These are phyloP conservation scores for Lasioglossum malachurum DNA, from an alignment of 2,888 invertebrate species.

Conservation along the genomic window DNA sequence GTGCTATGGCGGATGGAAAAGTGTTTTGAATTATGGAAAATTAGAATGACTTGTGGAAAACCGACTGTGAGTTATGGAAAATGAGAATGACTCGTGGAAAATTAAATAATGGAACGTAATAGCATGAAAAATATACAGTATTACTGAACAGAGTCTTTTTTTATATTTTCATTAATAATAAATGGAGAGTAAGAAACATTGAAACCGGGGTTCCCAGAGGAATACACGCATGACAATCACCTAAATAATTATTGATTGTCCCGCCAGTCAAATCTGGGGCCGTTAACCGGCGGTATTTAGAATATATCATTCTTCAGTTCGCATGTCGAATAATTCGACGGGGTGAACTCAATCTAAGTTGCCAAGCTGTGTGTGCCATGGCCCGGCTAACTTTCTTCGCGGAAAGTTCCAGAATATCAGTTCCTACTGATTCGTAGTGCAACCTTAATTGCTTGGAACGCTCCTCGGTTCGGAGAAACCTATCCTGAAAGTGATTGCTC, in stretches of 20 bases:
- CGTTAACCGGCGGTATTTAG: neutral
- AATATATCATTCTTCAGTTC: neutral
- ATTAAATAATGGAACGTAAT: neutral
- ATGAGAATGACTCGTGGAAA: neutral
- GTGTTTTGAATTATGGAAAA: too few relatives aligned
- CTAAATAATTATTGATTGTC: neutral
- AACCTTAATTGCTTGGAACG: conserved; percentile 15
- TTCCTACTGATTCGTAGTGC: conserved; percentile 11
- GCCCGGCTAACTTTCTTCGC: conserved; percentile 12
- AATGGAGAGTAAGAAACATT: neutral
- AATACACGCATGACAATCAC: neutral
- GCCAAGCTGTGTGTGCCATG: neutral
- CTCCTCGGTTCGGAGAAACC: neutral
- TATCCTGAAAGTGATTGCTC: conserved; percentile 8
- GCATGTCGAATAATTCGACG: conserved; percentile 5
- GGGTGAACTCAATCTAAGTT: neutral
- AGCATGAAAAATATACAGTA: neutral
- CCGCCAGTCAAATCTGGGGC: neutral
- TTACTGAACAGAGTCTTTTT: neutral
- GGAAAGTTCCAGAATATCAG: conserved; percentile 7
- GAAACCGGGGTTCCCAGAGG: neutral
- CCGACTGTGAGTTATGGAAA: too few relatives aligned
- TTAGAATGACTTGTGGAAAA: neutral
- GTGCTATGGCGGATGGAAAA: neutral
- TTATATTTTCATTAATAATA: neutral